Evolutionary conservation across 2,113 vertebrate genomes (phyloP).

Genomic region (Antechinus flavipes): DNA sequence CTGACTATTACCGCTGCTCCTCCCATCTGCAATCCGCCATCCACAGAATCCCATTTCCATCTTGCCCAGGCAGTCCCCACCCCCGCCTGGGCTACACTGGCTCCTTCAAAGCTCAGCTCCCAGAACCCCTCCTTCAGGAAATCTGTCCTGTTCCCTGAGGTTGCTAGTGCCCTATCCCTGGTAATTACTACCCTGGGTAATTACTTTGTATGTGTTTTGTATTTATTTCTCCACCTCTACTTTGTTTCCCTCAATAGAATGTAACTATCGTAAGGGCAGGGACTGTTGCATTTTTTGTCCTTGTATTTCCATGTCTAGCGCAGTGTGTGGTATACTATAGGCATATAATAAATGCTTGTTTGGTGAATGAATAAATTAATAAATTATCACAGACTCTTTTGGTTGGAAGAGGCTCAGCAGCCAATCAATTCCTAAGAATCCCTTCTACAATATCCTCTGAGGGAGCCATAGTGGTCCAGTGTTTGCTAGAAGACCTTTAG

Average conservation of each 20-base stretch:
- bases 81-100: background rate
- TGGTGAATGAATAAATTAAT: background rate
- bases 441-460: background rate
- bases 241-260: background rate
- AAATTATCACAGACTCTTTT: background rate
- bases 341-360: background rate
- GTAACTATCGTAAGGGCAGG: background rate
- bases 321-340: background rate
- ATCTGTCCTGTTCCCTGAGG: background rate
- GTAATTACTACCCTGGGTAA: background rate
- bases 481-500: background rate
- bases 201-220: background rate
- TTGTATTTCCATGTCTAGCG: background rate
- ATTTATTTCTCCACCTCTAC: background rate
- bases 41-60: background rate
- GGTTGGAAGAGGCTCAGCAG: background rate
- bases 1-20: background rate
- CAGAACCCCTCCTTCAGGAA: background rate
- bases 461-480: background rate
- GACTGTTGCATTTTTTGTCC: background rate
- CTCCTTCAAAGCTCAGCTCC: no score
- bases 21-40: background rate
- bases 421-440: background rate
- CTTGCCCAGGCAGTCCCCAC: background rate
- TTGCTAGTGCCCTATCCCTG: background rate